Percentiles rank a stretch among this genome's conserved stretches.
phyloP scores from a whole-genome alignment of 2,888 invertebrate species.

The Atethmia centrago region DNA sequence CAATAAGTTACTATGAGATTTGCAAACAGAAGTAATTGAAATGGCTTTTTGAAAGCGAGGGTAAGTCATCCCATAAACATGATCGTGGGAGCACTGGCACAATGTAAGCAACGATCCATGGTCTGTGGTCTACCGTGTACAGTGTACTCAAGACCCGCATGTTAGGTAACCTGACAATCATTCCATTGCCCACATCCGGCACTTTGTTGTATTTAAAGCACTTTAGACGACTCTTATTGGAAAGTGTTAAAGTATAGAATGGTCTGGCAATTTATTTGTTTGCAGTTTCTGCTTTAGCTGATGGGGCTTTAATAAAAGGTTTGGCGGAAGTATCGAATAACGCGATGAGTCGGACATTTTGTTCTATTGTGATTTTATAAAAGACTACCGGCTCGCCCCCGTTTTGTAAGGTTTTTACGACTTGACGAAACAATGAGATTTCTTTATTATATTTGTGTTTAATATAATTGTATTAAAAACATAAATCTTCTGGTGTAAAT shows the following conservation, averaged over 20 bases:
- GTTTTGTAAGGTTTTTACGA: background rate
- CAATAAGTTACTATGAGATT: background rate
- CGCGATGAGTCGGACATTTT: conserved; percentile 61
- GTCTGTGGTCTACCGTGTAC: conserved; percentile 37
- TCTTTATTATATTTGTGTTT: background rate
- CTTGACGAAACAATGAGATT: background rate
- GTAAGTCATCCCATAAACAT: background rate
- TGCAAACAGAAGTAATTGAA: conserved; percentile 3
- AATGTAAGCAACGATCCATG: conserved; percentile 22
- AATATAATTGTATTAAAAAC: background rate
- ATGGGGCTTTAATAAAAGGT: conserved; percentile 59
- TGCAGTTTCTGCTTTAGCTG: conserved; percentile 50
- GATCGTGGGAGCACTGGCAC: conserved; percentile 21
- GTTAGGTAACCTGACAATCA: conserved; percentile 56
- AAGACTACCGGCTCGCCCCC: background rate
- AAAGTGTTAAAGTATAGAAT: conserved; percentile 32
- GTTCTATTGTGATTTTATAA: conserved; percentile 56
- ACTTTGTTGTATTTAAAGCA: conserved; percentile 55
- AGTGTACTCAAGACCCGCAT: conserved; percentile 58
- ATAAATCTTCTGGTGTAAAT: background rate
- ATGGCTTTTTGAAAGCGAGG: background rate
- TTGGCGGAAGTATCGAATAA: conserved; percentile 63
- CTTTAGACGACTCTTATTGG: conserved; percentile 12
- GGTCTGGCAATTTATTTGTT: conserved; percentile 17
- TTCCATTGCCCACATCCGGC: conserved; percentile 65